Conservation (phyloP, 2,113 vertebrate genomes). For the Gracilinanus agilis region DNA sequence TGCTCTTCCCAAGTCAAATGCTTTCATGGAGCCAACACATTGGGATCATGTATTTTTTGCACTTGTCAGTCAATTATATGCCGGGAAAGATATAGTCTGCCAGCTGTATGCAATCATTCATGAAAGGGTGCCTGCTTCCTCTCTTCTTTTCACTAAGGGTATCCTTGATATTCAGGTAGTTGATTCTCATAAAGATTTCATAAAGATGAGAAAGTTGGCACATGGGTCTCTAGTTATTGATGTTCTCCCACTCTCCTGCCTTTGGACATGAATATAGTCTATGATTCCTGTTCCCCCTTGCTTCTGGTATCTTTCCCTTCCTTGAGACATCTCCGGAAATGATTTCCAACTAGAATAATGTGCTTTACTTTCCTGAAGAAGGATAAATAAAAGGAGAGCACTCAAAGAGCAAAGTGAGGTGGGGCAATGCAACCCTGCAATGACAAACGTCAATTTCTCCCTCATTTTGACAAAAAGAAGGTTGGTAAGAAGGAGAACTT, state of each 20-base stretch:
- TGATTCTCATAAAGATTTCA: background rate
- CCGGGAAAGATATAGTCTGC: background rate
- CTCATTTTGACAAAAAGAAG: slow-evolving; percentile 67
- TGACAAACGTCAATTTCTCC: slow-evolving; percentile 76
- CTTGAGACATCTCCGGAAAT: background rate
- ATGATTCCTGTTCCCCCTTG: background rate
- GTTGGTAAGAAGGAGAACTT: slow-evolving; percentile 70
- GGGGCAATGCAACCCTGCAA: slow-evolving; percentile 33
- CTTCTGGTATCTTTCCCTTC: background rate
- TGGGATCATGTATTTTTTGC: background rate
- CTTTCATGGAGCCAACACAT: background rate
- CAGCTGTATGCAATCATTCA: background rate
- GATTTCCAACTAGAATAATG: background rate
- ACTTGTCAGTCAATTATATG: background rate
- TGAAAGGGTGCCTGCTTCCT: background rate
- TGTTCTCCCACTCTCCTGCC: background rate
- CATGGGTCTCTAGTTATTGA: background rate
- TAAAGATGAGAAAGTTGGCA: background rate
- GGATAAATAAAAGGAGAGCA: slow-evolving; percentile 34
- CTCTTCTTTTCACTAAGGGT: background rate
- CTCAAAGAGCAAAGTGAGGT: background rate
- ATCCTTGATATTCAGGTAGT: background rate
- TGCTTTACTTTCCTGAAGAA: slow-evolving; percentile 32
- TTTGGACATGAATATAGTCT: background rate
- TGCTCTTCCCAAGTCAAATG: background rate